Evolutionary conservation across 2,113 vertebrate species (phyloP).

Genomic region (Myxocyprinus asiaticus): DNA sequence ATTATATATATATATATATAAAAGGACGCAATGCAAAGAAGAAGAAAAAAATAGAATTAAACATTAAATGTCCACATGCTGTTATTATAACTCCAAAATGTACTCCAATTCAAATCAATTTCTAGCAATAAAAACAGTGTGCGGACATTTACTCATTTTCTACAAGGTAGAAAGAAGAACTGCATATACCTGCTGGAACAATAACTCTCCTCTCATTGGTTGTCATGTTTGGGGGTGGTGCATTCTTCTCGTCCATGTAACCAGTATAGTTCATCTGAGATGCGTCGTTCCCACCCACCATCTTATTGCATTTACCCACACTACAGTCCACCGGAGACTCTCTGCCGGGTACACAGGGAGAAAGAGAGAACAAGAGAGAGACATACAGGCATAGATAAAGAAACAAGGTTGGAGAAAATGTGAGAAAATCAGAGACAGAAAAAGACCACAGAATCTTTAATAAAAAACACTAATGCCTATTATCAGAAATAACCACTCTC

Average conservation of each 20-base stretch:
- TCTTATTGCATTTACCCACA: slow-evolving; percentile 92
- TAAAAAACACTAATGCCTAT: too few species aligned
- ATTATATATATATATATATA: too few species aligned
- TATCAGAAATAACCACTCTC: background rate
- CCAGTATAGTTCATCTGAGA: slow-evolving; percentile 91
- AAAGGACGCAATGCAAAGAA: too few species aligned
- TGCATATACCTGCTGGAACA: slow-evolving; percentile 89
- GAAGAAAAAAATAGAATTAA: too few species aligned
- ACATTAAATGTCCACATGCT: too few species aligned
- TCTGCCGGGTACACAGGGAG: slow-evolving; percentile 67
- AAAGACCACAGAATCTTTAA: too few species aligned
- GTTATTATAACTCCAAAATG: too few species aligned
- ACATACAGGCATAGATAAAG: background rate
- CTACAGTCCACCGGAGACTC: slow-evolving; percentile 98
- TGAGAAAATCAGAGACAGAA: too few species aligned
- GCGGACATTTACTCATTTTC: too few species aligned
- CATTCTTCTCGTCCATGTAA: slow-evolving; percentile 98
- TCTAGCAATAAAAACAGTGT: too few species aligned
- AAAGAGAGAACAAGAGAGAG: background rate
- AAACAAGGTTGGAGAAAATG: too few species aligned
- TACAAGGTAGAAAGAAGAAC: background rate
- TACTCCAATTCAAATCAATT: too few species aligned
- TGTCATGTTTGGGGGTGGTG: slow-evolving; percentile 97
- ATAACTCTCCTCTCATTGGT: slow-evolving; percentile 99
- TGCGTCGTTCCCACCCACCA: slow-evolving; percentile 84